Conservation (phyloP, 2,113 vertebrate genomes). For the Micronycteris hirsuta region DNA sequence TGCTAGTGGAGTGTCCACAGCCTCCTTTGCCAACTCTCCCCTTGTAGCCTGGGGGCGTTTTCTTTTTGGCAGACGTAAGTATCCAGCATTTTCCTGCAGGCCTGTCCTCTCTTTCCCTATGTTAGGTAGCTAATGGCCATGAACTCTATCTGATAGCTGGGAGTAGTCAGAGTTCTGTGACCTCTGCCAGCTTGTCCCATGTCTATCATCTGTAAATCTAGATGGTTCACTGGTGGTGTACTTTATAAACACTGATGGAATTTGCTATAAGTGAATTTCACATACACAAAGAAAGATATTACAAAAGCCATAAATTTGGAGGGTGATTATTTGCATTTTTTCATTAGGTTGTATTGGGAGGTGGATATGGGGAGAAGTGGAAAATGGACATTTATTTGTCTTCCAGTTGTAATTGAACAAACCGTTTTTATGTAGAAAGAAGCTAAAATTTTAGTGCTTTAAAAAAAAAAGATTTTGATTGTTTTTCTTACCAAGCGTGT, state of each 20-base stretch:
- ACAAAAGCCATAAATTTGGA: background rate
- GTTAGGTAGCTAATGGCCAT: background rate
- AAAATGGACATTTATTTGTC: background rate
- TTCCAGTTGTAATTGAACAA: background rate
- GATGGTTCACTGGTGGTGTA: background rate
- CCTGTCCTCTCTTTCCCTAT: background rate
- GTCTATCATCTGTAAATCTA: background rate
- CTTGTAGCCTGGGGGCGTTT: background rate
- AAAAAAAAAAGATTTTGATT: background rate
- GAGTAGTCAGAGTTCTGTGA: background rate
- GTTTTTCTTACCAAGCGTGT: background rate
- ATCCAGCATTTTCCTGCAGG: background rate
- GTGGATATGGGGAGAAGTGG: background rate
- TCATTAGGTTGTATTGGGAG: background rate
- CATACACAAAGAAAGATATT: background rate
- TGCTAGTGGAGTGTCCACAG: background rate
- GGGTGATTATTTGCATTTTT: background rate
- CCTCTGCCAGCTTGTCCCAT: background rate
- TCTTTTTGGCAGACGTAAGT: background rate
- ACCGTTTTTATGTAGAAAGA: slow-evolving; percentile 9
- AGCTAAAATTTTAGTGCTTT: background rate
- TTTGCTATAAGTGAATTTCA: background rate
- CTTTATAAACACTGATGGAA: background rate
- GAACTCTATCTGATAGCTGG: background rate
- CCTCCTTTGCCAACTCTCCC: background rate